Evolutionary conservation across 2,113 vertebrate genomes (phyloP).

Genomic region (mouse (Mus musculus)): DNA sequence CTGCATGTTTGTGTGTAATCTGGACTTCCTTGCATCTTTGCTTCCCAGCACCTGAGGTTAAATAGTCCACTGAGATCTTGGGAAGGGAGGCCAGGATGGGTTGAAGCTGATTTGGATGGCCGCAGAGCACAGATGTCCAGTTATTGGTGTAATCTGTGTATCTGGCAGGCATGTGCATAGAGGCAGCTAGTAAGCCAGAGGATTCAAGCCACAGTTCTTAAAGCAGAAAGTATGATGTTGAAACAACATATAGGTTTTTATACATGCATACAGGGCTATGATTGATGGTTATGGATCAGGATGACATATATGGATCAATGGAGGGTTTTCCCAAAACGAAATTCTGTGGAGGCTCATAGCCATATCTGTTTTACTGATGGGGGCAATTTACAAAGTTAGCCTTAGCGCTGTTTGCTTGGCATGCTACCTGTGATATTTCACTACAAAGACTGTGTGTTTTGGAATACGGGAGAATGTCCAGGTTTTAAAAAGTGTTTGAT

Average conservation of each 20-base stretch:
- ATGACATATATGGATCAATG: not conserved
- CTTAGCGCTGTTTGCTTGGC: not conserved
- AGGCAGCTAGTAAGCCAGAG: constrained; percentile 63
- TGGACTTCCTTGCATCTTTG: constrained; percentile 42
- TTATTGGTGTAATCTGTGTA: constrained; percentile 65
- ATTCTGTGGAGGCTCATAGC: not conserved
- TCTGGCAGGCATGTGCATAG: constrained; percentile 56
- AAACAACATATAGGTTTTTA: not conserved
- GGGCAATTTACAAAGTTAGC: not conserved
- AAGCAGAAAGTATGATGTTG: not conserved
- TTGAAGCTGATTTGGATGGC: constrained; percentile 48
- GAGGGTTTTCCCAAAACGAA: not conserved
- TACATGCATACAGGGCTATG: not conserved
- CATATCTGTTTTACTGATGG: not conserved
- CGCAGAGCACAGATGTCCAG: constrained; percentile 70
- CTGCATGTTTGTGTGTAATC: not conserved
- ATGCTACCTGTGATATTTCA: not conserved
- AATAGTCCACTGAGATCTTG: constrained; percentile 58
- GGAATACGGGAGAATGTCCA: not conserved
- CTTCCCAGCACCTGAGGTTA: constrained; percentile 71
- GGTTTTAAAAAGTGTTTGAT: not conserved
- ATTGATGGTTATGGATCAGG: constrained; percentile 47
- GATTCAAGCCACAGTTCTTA: constrained; percentile 67
- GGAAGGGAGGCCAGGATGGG: constrained; percentile 60
- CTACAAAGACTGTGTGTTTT: not conserved